A percentile compares a stretch with the other conserved stretches of the same genome.
Evolutionary conservation across 2,797 vertebrate genomes (phyloP).

Genomic region (Nannoperca obscura): DNA sequence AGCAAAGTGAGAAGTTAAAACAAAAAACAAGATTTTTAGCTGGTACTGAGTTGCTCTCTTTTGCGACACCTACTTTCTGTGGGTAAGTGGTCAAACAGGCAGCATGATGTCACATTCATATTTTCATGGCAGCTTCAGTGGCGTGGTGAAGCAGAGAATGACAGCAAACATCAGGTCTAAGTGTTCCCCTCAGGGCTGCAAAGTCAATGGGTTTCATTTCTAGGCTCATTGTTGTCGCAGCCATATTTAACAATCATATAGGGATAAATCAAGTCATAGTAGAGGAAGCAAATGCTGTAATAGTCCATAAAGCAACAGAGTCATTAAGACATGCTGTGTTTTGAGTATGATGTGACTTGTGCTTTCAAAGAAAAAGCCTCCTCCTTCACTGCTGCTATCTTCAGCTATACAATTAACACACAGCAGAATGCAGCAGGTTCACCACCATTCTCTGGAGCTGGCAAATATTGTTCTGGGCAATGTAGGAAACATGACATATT

Average conservation of each 20-base stretch:
- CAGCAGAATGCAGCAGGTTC: constrained; percentile 42
- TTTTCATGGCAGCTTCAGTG: constrained; percentile 24
- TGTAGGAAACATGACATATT: constrained; percentile 17
- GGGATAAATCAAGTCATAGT: constrained; percentile 35
- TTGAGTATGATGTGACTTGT: constrained; percentile 35
- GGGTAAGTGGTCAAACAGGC: constrained; percentile 18
- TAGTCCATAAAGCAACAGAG: constrained; percentile 43
- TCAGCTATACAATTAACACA: not conserved
- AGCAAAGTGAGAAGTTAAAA: not conserved
- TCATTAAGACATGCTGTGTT: constrained; percentile 48
- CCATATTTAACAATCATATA: constrained; percentile 39
- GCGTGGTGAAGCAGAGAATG: constrained; percentile 12
- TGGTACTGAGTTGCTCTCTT: not conserved
- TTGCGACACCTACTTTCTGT: not conserved
- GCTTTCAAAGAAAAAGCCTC: constrained; percentile 33
- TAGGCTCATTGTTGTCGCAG: constrained; percentile 35
- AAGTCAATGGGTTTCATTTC: constrained; percentile 19
- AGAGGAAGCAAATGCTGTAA: constrained; percentile 41
- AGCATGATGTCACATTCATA: not conserved
- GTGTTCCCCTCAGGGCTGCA: constrained; percentile 12
- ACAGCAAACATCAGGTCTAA: constrained; percentile 25
- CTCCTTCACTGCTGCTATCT: constrained; percentile 18
- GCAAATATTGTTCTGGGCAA: not conserved
- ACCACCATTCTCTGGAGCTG: not conserved
- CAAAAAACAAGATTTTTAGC: not conserved